These are phyloP conservation scores for Pollenia labialis DNA, from an alignment of 2,888 invertebrate genomes.

Conservation along the genomic window DNA sequence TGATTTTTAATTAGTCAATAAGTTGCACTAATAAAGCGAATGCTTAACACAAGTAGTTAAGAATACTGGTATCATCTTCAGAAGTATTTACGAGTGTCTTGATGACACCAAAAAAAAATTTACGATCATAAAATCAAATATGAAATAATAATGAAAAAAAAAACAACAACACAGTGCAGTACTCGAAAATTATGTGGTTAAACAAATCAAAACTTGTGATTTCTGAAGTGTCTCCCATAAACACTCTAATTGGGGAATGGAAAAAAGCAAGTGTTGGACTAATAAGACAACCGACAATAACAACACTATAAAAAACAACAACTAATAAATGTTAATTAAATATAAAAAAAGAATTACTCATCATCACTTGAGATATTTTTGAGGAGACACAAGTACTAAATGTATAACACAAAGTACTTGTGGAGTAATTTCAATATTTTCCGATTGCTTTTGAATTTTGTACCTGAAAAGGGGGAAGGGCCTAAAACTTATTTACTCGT, in stretches of 20 bases:
- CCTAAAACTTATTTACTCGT: neutral
- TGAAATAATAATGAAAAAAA: neutral
- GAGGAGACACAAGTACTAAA: slow-evolving; percentile 39
- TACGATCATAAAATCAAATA: slow-evolving; percentile 32
- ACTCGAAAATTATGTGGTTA: slow-evolving; percentile 67
- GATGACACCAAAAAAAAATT: slow-evolving; percentile 9
- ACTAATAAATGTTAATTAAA: slow-evolving; percentile 14
- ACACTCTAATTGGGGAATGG: slow-evolving; percentile 20
- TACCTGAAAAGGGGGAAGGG: neutral
- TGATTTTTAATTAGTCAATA: slow-evolving; percentile 31
- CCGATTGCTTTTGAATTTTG: neutral
- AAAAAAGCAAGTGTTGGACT: slow-evolving; percentile 49
- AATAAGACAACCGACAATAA: slow-evolving; percentile 45
- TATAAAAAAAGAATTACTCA: slow-evolving; percentile 38
- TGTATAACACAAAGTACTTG: slow-evolving; percentile 42
- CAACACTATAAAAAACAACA: neutral
- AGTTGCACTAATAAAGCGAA: slow-evolving; percentile 37
- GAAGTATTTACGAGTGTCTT: slow-evolving; percentile 37
- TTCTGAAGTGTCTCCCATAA: slow-evolving; percentile 65
- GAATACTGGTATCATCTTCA: slow-evolving; percentile 37
- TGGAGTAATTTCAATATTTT: neutral
- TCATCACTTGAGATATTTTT: slow-evolving; percentile 46
- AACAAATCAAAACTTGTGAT: slow-evolving; percentile 68
- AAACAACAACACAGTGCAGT: slow-evolving; percentile 10
- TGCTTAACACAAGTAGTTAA: slow-evolving; percentile 3